These are phyloP conservation scores for Scelioninae gen. 1 DNA, from an alignment of 2,888 invertebrate genomes.

Conservation along the genomic window DNA sequence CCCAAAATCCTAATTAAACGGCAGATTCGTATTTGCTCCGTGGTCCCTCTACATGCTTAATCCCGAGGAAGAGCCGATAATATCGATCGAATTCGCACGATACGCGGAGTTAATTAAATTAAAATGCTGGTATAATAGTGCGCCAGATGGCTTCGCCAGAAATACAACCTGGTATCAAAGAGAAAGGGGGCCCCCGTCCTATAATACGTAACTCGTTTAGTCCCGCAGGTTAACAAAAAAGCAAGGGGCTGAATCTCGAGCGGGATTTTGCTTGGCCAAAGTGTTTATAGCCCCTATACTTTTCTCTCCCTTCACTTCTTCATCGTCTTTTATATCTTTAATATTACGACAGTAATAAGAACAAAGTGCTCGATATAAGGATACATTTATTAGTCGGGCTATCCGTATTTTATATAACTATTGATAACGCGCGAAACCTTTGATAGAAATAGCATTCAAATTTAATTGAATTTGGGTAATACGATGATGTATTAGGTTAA, in stretches of 20 bases:
- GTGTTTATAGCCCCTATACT: slow-evolving; percentile 76
- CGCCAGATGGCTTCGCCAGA: slow-evolving; percentile 82
- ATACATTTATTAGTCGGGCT: slow-evolving; percentile 26
- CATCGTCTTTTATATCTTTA: slow-evolving; percentile 48
- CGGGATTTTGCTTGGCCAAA: slow-evolving; percentile 78
- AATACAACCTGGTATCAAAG: slow-evolving; percentile 81
- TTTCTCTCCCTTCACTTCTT: slow-evolving; percentile 64
- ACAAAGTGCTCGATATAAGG: slow-evolving; percentile 39
- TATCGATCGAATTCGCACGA: slow-evolving; percentile 82
- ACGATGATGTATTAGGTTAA: slow-evolving; percentile 40
- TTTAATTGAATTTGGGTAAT: slow-evolving; percentile 41
- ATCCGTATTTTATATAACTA: slow-evolving; percentile 35
- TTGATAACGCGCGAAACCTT: slow-evolving; percentile 10
- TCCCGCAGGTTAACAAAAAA: slow-evolving; percentile 82
- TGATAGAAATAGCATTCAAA: slow-evolving; percentile 8
- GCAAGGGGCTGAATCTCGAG: slow-evolving; percentile 73
- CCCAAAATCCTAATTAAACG: slow-evolving; percentile 83
- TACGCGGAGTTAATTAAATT: slow-evolving; percentile 83
- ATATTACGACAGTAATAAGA: slow-evolving; percentile 62
- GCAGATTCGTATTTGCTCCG: slow-evolving; percentile 80
- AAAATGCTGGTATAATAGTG: slow-evolving; percentile 84
- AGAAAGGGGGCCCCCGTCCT: slow-evolving; percentile 73
- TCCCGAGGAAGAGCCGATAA: slow-evolving; percentile 83
- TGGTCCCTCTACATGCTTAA: slow-evolving; percentile 80
- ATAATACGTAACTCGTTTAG: slow-evolving; percentile 84